Evolutionary conservation across 2,888 invertebrate species (phyloP).

Genomic region (Cremastinae sp.): DNA sequence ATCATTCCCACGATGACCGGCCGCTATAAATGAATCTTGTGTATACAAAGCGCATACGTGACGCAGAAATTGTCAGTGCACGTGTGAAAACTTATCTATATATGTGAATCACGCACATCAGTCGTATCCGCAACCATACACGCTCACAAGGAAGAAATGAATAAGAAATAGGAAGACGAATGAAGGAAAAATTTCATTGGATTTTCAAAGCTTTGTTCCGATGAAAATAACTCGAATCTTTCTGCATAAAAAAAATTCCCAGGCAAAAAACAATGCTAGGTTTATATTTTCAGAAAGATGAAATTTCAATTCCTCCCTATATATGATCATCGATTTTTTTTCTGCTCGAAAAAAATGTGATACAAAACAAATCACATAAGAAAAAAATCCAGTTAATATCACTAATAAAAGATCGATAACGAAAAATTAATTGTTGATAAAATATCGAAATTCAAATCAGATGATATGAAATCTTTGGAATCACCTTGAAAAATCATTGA

Average conservation of each 20-base stretch:
- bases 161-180: conserved; percentile 14
- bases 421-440: too few relatives aligned
- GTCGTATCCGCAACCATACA: neutral
- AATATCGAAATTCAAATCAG: too few relatives aligned
- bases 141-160: conserved; percentile 14
- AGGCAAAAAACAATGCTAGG: too few relatives aligned
- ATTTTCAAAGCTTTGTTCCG: conserved; percentile 13
- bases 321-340: neutral
- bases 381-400: too few relatives aligned
- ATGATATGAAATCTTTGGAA: too few relatives aligned
- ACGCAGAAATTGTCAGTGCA: conserved; percentile 27
- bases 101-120: conserved; percentile 1
- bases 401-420: too few relatives aligned
- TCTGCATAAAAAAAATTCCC: neutral
- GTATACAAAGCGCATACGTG: neutral
- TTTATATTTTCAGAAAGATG: too few relatives aligned
- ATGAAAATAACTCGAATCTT: conserved; percentile 17
- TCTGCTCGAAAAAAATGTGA: neutral
- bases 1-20: conserved; percentile 40
- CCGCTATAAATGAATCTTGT: conserved; percentile 25
- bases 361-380: too few relatives aligned
- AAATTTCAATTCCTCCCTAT: too few relatives aligned
- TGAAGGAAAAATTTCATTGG: conserved; percentile 14
- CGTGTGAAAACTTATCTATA: neutral
- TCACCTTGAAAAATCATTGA: too few relatives aligned